Conservation (phyloP, 2,797 vertebrate species). For the Masticophis lateralis region DNA sequence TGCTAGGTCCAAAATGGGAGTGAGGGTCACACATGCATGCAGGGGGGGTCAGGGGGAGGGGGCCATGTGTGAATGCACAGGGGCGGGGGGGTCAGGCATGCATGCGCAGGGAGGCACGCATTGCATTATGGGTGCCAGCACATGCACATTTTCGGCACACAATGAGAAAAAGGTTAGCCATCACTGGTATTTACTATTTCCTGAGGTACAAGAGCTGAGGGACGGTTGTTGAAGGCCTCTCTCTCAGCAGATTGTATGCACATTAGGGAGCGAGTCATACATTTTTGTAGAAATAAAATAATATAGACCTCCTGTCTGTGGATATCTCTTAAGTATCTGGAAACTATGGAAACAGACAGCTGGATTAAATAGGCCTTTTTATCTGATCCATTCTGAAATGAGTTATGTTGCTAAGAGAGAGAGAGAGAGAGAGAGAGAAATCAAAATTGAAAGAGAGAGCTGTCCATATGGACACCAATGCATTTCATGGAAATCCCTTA, state of each 20-base stretch:
- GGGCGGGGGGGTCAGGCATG: too few species aligned
- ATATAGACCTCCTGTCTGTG: not conserved
- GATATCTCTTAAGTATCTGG: conserved; percentile 4
- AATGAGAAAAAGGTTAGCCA: too few species aligned
- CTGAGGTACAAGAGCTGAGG: not conserved
- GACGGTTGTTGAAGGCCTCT: not conserved
- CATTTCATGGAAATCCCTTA: not conserved
- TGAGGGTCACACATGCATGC: too few species aligned
- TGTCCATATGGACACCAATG: too few species aligned
- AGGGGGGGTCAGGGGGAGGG: too few species aligned
- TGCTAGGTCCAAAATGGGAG: too few species aligned
- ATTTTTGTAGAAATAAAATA: not conserved
- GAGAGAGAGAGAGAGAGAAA: not conserved
- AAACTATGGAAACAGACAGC: not conserved
- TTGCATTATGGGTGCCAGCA: too few species aligned
- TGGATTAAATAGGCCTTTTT: not conserved
- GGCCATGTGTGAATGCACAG: too few species aligned
- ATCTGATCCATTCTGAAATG: not conserved
- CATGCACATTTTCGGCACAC: too few species aligned
- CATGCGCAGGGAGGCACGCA: too few species aligned
- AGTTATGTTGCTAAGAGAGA: not conserved
- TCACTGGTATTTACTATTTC: not conserved
- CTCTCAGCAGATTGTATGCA: not conserved
- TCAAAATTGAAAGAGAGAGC: not conserved
- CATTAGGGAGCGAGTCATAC: not conserved